phyloP scores from a whole-genome alignment of 2,797 vertebrate genomes.

The Oreochromis mossambicus region DNA sequence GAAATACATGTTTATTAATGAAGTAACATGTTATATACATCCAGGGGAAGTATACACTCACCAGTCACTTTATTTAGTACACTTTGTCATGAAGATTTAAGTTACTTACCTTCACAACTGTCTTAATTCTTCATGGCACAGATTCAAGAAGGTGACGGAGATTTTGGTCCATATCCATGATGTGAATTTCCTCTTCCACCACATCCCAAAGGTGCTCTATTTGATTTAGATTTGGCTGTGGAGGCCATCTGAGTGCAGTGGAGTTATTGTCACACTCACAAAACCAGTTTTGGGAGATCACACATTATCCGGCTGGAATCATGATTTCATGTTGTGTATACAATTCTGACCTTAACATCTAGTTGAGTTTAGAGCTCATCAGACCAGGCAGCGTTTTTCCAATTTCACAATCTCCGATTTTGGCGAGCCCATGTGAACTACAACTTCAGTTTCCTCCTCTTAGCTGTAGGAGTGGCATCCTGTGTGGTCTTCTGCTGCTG shows the following conservation, averaged over 20 bases:
- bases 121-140: background rate
- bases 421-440: rapidly evolving
- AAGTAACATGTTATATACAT: background rate
- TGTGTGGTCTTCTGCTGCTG: background rate
- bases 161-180: background rate
- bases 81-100: background rate
- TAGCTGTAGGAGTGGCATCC: background rate
- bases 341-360: background rate
- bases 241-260: background rate
- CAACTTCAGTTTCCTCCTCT: background rate
- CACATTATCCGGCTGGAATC: background rate
- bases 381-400: background rate
- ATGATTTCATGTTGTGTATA: background rate
- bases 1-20: background rate
- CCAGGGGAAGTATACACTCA: background rate
- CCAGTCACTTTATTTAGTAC: background rate
- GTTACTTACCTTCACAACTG: background rate
- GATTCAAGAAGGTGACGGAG: background rate
- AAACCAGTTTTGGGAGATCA: background rate
- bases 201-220: background rate
- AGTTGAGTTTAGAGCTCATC: background rate
- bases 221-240: background rate
- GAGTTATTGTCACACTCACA: rapidly evolving
- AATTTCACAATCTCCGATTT: background rate
- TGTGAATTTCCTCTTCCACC: background rate